phyloP scores from a whole-genome alignment of 1,140 invertebrate genomes.

The Theocolax elegans region DNA sequence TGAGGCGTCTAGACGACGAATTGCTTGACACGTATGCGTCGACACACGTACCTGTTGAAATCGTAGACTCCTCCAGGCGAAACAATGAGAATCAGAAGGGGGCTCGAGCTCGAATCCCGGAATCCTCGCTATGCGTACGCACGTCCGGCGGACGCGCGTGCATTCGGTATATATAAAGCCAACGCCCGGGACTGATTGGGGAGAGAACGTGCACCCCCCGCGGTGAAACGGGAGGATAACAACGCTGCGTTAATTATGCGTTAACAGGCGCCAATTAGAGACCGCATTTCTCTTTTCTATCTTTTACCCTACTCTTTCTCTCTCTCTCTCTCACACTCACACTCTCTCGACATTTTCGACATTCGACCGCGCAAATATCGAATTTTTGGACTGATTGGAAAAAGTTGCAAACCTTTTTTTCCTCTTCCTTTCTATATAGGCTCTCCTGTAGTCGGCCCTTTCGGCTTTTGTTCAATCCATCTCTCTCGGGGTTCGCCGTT shows the following conservation, averaged over 20 bases:
- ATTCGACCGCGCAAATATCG: background rate
- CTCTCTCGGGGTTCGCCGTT: too few species aligned
- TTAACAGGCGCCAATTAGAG: constrained; percentile 55
- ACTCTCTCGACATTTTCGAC: background rate
- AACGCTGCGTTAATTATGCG: constrained; percentile 56
- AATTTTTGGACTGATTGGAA: background rate
- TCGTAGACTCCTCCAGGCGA: too few species aligned
- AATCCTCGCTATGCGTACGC: too few species aligned
- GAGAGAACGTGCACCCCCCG: constrained; percentile 5
- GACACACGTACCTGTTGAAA: background rate
- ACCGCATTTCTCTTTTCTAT: constrained; percentile 41
- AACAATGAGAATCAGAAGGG: background rate
- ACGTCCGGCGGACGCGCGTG: too few species aligned
- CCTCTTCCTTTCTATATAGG: too few species aligned
- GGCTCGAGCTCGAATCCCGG: background rate
- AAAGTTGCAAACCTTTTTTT: background rate
- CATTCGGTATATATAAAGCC: too few species aligned
- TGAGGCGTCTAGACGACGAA: background rate
- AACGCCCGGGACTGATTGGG: too few species aligned
- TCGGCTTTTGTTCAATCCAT: too few species aligned
- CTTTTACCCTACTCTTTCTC: background rate
- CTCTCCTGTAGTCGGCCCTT: too few species aligned
- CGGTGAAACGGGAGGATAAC: constrained; percentile 51
- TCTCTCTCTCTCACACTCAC: background rate
- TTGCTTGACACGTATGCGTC: background rate